These are phyloP conservation scores for Anguilla anguilla DNA, from an alignment of 2,797 vertebrate genomes.

Conservation along the genomic window DNA sequence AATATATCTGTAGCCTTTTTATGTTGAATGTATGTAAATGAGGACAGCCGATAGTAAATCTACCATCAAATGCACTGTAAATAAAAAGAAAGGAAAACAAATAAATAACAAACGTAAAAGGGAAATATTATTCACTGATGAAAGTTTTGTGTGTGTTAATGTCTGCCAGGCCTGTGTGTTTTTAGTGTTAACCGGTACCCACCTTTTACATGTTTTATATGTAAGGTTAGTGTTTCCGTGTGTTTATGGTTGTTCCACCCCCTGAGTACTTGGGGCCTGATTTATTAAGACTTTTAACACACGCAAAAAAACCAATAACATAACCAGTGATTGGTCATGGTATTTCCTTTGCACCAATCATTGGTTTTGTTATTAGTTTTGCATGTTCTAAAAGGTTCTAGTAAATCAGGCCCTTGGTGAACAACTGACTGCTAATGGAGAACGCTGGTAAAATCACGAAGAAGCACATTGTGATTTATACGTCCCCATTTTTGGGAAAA, in stretches of 20 bases:
- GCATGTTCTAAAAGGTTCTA: too few species aligned
- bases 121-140: slow-evolving; percentile 13
- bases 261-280: neutral
- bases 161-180: slow-evolving; percentile 11
- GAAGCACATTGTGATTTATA: neutral
- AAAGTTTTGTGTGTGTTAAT: slow-evolving; percentile 17
- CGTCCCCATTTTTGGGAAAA: neutral
- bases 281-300: too few species aligned
- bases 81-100: slow-evolving; percentile 61
- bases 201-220: neutral
- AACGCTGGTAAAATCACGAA: neutral
- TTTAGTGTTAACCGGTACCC: neutral
- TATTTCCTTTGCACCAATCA: too few species aligned
- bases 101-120: slow-evolving; percentile 15
- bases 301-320: too few species aligned
- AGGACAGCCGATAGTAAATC: slow-evolving; percentile 71
- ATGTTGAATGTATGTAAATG: slow-evolving; percentile 79
- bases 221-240: too few species aligned
- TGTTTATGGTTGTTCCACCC: neutral
- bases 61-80: slow-evolving; percentile 81
- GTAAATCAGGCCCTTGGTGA: neutral
- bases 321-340: too few species aligned
- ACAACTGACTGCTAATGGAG: neutral
- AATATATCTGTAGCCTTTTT: slow-evolving; percentile 53
- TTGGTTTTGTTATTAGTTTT: too few species aligned